A percentile compares a stretch with the other conserved stretches of the same genome.
phyloP scores from a whole-genome alignment of 1,140 invertebrate species.

The Zelostemma sp. region DNA sequence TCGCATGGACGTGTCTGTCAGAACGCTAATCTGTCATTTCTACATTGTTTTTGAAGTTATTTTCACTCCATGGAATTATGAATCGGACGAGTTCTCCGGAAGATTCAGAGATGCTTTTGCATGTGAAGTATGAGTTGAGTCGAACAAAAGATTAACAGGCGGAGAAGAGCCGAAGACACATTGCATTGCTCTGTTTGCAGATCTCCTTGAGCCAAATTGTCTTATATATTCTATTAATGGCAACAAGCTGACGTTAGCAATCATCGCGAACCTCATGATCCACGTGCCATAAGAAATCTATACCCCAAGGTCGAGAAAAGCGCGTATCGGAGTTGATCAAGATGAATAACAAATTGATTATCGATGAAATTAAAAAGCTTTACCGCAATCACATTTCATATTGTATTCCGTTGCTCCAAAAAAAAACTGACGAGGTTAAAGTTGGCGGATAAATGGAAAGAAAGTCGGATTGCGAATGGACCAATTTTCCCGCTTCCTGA shows the following conservation, averaged over 20 bases:
- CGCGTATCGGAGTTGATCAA: conserved; percentile 1
- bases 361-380: no score
- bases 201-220: conserved; percentile 57
- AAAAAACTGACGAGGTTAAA: not conserved
- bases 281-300: conserved; percentile 27
- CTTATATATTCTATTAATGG: conserved; percentile 47
- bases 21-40: no score
- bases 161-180: conserved; percentile 19
- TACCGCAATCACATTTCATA: no score
- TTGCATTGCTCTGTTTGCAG: conserved; percentile 36
- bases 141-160: conserved; percentile 12
- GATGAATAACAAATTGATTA: no score
- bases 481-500: conserved; percentile 15
- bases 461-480: conserved; percentile 30
- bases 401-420: no score
- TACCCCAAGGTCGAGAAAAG: conserved; percentile 31
- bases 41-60: no score
- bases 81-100: no score
- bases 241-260: conserved; percentile 28
- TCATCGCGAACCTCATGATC: conserved; percentile 23
- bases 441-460: conserved; percentile 15
- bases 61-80: no score
- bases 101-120: conserved; percentile 6
- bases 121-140: conserved; percentile 18
- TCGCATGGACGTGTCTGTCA: no score